These are phyloP conservation scores for Hyles euphorbiae DNA, from an alignment of 1,140 invertebrate species.

Conservation along the genomic window DNA sequence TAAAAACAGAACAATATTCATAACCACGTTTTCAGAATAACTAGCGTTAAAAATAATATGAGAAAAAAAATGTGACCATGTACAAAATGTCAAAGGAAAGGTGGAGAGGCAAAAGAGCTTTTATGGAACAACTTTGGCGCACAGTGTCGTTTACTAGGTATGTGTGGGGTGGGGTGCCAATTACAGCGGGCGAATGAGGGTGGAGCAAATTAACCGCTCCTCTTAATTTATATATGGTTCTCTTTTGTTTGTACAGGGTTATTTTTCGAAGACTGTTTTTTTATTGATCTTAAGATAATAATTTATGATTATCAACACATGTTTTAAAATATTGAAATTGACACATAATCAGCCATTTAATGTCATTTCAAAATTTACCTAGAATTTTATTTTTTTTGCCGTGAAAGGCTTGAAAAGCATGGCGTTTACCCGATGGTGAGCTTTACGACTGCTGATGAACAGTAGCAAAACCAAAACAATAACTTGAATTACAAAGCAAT, in stretches of 20 bases:
- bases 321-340: too few relatives aligned
- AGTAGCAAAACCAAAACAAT: too few relatives aligned
- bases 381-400: too few relatives aligned
- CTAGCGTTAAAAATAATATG: constrained; percentile 29
- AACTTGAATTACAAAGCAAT: too few relatives aligned
- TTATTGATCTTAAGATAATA: too few relatives aligned
- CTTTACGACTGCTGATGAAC: too few relatives aligned
- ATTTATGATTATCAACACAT: too few relatives aligned
- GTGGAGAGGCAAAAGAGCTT: constrained; percentile 59
- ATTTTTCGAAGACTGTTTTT: background rate
- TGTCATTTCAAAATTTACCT: too few relatives aligned
- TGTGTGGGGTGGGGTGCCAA: constrained; percentile 22
- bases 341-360: too few relatives aligned
- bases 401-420: too few relatives aligned
- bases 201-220: background rate
- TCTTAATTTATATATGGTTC: background rate
- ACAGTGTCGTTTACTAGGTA: constrained; percentile 46
- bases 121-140: constrained; percentile 59
- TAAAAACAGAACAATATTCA: constrained; percentile 1
- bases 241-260: background rate
- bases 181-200: constrained; percentile 22
- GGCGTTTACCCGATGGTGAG: too few relatives aligned
- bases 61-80: constrained; percentile 39
- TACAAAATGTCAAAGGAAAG: constrained; percentile 58
- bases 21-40: constrained; percentile 6